Base-by-base conservation (phyloP, 2,113 vertebrate species). In the Dasyprocta punctata region DNA sequence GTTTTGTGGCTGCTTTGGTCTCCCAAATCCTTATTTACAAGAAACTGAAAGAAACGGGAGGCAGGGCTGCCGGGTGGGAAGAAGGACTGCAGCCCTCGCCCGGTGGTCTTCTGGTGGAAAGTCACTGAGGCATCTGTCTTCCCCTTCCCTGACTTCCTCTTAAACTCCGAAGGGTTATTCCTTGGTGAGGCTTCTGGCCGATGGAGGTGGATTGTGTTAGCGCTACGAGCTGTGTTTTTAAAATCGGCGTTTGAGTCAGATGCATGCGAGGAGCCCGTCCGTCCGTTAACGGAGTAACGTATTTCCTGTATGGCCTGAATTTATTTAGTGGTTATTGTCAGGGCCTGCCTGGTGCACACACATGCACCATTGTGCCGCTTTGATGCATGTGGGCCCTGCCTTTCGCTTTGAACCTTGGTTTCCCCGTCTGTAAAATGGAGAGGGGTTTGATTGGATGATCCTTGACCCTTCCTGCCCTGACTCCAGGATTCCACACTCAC, bases 31-130 rank as follows among this genome's bases (percentile, higher is more conserved):
- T 96, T 97, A 97, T 97, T 97, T 97, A 86, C 96, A 97, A 97
- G 96, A 98, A 98, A 98, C 92, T 94, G 97, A 97, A 98, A 97
- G 97, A 95, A 97, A 92, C 86, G 94, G 89, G 96, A 94, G 89
- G 58, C 71, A 75, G n/a, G 56, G 89, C 60, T 75, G 89, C 60
- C 69, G 78, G 38, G 95, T 88, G 60, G 97, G 30, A 3, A 30
- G 61, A 87, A 90, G 93, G 94, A 61, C 14, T 9, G 8, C 81
- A 95, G 8, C 60, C 38, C 89, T 58, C 30, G 60, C 71, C 58
- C 90, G 83, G 26, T 85, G 89, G 80, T 82, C 95, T 96, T 75
- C 26, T 0, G 73, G 92, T 92, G 94, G 92, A 56, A 95, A 98
- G 96, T 92, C 94, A 36, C 88, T 54, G 41, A 20, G 81, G 86